These are phyloP conservation scores for Drosophila arawakana DNA, from an alignment of 1,140 invertebrate species.

Conservation along the genomic window DNA sequence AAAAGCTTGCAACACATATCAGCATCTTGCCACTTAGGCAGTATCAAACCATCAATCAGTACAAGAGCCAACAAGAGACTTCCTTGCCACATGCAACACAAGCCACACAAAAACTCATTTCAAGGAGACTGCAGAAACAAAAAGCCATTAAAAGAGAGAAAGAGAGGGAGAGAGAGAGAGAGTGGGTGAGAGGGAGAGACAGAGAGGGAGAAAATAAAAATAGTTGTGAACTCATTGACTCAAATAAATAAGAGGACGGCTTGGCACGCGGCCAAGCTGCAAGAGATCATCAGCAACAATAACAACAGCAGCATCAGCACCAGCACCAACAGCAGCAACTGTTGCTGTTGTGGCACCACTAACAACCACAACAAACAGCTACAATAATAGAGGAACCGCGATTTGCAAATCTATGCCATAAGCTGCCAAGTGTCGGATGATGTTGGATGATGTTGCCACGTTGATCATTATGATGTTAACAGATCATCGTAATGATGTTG, in stretches of 20 bases:
- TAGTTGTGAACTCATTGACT: conserved; percentile 83
- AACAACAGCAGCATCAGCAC: conserved; percentile 67
- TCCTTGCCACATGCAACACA: conserved; percentile 59
- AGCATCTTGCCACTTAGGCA: conserved; percentile 60
- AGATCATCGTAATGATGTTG: conserved; percentile 37
- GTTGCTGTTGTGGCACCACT: conserved; percentile 62
- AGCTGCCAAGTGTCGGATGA: conserved; percentile 79
- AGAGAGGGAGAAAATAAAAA: conserved; percentile 69
- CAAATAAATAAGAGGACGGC: conserved; percentile 75
- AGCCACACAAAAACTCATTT: conserved; percentile 30
- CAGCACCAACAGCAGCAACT: conserved; percentile 42
- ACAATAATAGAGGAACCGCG: conserved; percentile 75
- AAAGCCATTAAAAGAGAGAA: conserved; percentile 16
- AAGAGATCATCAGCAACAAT: conserved; percentile 52
- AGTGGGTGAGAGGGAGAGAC: conserved; percentile 1
- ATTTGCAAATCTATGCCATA: conserved; percentile 81
- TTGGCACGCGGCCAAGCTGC: conserved; percentile 49
- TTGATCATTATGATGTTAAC: neutral
- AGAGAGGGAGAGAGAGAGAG: conserved; percentile 12
- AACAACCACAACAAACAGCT: conserved; percentile 80
- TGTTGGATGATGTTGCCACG: conserved; percentile 59
- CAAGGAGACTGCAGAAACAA: conserved; percentile 15
- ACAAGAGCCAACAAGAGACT: conserved; percentile 70
- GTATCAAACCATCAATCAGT: conserved; percentile 78
- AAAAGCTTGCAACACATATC: conserved; percentile 45